Evolutionary conservation across 2,113 vertebrate species (phyloP), one percentile per base, ranked within the genome.

Genomic region (Coturnix japonica): DNA sequence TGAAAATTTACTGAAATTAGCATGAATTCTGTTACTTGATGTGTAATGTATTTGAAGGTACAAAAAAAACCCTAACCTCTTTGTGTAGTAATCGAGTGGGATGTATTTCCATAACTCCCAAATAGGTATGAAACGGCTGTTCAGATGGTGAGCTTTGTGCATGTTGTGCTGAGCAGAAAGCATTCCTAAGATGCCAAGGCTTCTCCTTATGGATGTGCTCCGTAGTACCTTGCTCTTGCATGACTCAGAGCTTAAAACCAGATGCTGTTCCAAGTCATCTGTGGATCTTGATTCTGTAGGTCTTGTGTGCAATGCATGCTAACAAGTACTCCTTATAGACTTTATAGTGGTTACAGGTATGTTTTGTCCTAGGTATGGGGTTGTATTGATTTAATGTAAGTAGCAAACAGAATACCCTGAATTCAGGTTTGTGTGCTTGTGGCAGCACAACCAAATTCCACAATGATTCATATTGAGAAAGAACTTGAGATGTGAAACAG

Each of bases 161-260:
- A 31, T 8, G 2, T 94, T 93, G 30, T 31, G 35, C 86, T 94
- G 70, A 84, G 35, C 74, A 33, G 77, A 83, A 19, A n/a, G 53
- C 35, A 61, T 86, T 94, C 77, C 74, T 86, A 25, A 64, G 53
- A 81, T 94, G 91, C 81, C 57, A 67, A 41, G 53, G 30, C 70
- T 86, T 89, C 10, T 75, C 53, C 70, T 91, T 78, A 44, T 81
- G 43, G 53, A 53, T 39, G 53, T 70, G 46, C 25, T 70, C 17
- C 46, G 6, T 8, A 70, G n/a, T 90, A 72, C 65, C 46, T 23
- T 25, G n/a, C n/a, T 88, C 60, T 39, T 74, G 47, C 77, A 35
- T 47, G 73, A 74, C 57, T 78, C 41, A 23, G 25, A 74, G 53
- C 78, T 91, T 54, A 78, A 39, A 80, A 67, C 17, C 70, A n/a